phyloP scores from a whole-genome alignment of 2,113 vertebrate genomes.

The Callocephalon fimbriatum region DNA sequence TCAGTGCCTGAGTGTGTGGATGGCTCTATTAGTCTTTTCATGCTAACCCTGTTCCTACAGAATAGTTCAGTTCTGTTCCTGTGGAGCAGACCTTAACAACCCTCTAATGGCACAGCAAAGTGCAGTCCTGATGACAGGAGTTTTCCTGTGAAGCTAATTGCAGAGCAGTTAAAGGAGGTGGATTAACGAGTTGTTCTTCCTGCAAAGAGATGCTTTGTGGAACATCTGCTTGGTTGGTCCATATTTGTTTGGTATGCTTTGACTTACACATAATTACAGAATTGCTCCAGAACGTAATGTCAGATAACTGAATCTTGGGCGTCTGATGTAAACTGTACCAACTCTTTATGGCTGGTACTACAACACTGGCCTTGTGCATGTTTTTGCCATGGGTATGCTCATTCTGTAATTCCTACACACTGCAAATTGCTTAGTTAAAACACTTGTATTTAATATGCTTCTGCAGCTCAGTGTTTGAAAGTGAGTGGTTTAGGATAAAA shows the following conservation, averaged over 20 bases:
- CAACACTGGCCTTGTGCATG: no score
- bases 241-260: not conserved
- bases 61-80: not conserved
- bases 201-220: not conserved
- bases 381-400: not conserved
- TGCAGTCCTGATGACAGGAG: not conserved
- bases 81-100: not conserved
- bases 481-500: not conserved
- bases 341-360: not conserved
- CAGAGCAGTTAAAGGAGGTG: not conserved
- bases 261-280: not conserved
- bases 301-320: not conserved
- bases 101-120: not conserved
- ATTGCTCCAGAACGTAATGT: not conserved
- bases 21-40: not conserved
- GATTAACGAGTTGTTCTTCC: not conserved
- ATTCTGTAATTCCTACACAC: not conserved
- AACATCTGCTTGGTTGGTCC: not conserved
- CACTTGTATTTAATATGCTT: not conserved
- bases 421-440: not conserved
- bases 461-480: not conserved
- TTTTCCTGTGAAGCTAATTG: not conserved
- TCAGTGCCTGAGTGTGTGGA: not conserved
- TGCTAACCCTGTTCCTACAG: not conserved
- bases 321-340: not conserved